Base-by-base conservation (phyloP, 2,888 invertebrate genomes). In the Drosophila conformis region DNA sequence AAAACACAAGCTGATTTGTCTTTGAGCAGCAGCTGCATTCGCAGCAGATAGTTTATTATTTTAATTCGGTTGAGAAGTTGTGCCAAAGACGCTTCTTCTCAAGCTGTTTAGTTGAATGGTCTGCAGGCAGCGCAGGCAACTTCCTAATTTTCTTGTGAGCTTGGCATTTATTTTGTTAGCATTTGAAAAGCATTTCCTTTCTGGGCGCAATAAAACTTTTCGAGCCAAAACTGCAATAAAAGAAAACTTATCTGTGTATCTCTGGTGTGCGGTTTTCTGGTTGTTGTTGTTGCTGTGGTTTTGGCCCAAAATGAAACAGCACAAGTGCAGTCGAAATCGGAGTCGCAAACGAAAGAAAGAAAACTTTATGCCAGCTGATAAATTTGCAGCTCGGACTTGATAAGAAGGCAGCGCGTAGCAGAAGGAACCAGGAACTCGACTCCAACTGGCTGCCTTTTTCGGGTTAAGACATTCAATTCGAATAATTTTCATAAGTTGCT, bases 331-430 rank as follows among this genome's bases (percentile, higher is more conserved):
- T 65, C 49, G 51, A 31, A 54, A 27, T 52, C 36, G 52, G 42
- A 66, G 35, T 67, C 38, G 29, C 48, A 42, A 36, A 40, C 59
- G 49, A 51, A 71, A 76, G 72, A 76, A 80, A 57, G 83, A 75
- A 80, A 90, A 86, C 76, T 89, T 90, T 86, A 86, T 90, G 78
- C 87, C 78, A 76, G 86, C 88, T 85, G 85, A 85, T 85, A 85
- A 85, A 85, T 85, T 89, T 88, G 83, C 78, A 73, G 78, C 70
- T 67, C 54, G 73, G 82, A 83, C 83, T 90, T 91, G 91, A 91
- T 91, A 90, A 90, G 83, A 83, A 79, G 78, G 75, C 70, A 76
- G 29, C 57, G 65, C 40, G 54, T 25, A 33, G 48, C 18, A n/a
- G 27, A 13, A 49, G 48, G 31, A 7, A 8, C 46, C 21, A 25